phyloP scores from a whole-genome alignment of 2,797 vertebrate species.

The Sebastes hopkinsi region DNA sequence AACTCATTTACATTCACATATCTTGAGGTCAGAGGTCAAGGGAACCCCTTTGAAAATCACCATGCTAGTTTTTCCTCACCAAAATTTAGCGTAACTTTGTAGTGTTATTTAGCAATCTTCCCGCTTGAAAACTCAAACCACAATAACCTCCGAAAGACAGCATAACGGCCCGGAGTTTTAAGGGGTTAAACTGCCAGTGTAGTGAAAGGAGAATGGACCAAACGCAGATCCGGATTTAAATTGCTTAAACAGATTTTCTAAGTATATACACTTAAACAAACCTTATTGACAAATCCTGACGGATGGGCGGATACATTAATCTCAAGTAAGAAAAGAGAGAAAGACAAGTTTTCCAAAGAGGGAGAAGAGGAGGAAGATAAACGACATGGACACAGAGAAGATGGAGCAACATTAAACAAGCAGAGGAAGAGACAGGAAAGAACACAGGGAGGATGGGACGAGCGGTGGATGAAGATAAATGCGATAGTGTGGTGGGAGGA shows the following conservation, averaged over 20 bases:
- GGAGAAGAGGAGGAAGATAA: conserved; percentile 42
- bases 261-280: conserved; percentile 10
- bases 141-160: neutral
- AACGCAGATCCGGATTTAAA: neutral
- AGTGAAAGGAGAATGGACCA: neutral
- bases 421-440: conserved; percentile 37
- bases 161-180: too few relatives aligned
- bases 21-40: too few relatives aligned
- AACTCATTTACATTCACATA: too few relatives aligned
- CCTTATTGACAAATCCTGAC: conserved; percentile 27
- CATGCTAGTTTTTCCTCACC: too few relatives aligned
- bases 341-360: conserved; percentile 27
- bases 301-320: conserved; percentile 34
- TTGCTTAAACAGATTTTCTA: neutral
- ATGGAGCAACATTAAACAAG: conserved; percentile 56
- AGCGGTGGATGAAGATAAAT: conserved; percentile 67
- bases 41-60: too few relatives aligned
- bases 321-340: conserved; percentile 30
- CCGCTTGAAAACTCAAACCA: too few relatives aligned
- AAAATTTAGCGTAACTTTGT: too few relatives aligned
- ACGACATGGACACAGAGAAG: conserved; percentile 20
- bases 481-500: conserved; percentile 38
- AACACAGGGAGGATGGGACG: conserved; percentile 40
- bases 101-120: too few relatives aligned
- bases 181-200: too few relatives aligned